These are phyloP conservation scores for Alviniconcha strummeri DNA, from an alignment of 2,888 invertebrate genomes.

Conservation along the genomic window DNA sequence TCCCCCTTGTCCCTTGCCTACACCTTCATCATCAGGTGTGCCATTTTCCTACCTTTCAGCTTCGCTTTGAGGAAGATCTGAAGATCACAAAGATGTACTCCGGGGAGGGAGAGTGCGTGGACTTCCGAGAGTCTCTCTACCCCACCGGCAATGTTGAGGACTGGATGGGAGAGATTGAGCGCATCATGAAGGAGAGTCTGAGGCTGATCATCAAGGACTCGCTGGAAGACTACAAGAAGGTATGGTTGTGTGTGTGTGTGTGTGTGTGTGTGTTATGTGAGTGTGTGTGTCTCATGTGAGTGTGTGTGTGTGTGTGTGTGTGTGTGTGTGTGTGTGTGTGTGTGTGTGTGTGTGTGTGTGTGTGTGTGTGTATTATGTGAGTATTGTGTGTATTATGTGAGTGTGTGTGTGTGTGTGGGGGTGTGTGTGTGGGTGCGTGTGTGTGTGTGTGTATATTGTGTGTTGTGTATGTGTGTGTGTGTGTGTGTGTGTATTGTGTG, in stretches of 20 bases:
- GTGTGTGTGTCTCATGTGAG: neutral
- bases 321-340: too few species aligned
- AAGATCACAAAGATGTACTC: conserved; percentile 85
- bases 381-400: too few species aligned
- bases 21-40: too few species aligned
- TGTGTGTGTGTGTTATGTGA: too few species aligned
- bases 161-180: conserved; percentile 83
- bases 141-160: conserved; percentile 84
- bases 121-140: conserved; percentile 80
- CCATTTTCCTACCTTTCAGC: conserved; percentile 54
- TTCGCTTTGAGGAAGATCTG: conserved; percentile 81
- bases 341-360: neutral
- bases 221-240: conserved; percentile 73
- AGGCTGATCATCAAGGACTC: conserved; percentile 75
- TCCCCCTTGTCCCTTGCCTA: too few species aligned
- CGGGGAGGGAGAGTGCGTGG: conserved; percentile 85
- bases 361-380: neutral
- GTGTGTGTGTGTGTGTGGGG: neutral
- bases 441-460: too few species aligned
- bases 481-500: too few species aligned
- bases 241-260: conserved; percentile 39
- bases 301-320: too few species aligned
- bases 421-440: neutral
- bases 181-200: conserved; percentile 81
- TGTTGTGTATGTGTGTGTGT: too few species aligned